Percentiles rank a stretch among this genome's conserved stretches.
These are phyloP conservation scores for Aproaerema taeniolella DNA, from an alignment of 2,888 invertebrate genomes.

Conservation along the genomic window DNA sequence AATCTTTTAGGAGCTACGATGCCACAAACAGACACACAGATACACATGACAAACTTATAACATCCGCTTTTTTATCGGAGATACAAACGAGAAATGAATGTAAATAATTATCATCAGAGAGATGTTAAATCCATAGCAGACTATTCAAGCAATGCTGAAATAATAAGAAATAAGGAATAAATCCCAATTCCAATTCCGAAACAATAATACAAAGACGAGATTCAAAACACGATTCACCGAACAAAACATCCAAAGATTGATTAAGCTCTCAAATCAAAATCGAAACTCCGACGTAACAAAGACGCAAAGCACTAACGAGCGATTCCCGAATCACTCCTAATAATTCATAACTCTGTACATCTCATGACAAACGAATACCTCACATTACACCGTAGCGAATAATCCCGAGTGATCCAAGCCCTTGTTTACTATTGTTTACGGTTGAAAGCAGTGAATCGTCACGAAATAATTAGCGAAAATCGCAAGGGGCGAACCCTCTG, in stretches of 20 bases:
- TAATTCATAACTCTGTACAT: conserved; percentile 14
- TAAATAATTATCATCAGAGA: no score
- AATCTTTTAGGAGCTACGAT: no score
- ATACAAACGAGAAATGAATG: no score
- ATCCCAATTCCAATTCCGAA: no score
- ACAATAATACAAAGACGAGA: not conserved
- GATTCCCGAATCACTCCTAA: conserved; percentile 6
- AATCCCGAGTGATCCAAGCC: conserved; percentile 9
- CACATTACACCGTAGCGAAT: conserved; percentile 15
- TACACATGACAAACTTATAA: no score
- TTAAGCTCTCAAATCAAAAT: conserved; percentile 4
- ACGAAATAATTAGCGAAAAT: conserved; percentile 46
- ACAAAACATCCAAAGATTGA: conserved; percentile 7
- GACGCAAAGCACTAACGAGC: conserved; percentile 2
- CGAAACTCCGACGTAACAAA: not conserved
- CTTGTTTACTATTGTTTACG: conserved; percentile 39
- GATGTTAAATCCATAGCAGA: no score
- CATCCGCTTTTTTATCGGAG: no score
- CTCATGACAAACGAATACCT: no score
- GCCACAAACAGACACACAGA: no score
- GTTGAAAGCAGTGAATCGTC: conserved; percentile 39
- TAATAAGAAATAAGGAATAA: no score
- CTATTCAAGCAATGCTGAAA: no score
- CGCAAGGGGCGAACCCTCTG: conserved; percentile 22
- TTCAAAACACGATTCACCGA: conserved; percentile 1